Base-by-base conservation (phyloP, 64 coral and sea anemone genomes). In the Stichodactyla mertensii region DNA sequence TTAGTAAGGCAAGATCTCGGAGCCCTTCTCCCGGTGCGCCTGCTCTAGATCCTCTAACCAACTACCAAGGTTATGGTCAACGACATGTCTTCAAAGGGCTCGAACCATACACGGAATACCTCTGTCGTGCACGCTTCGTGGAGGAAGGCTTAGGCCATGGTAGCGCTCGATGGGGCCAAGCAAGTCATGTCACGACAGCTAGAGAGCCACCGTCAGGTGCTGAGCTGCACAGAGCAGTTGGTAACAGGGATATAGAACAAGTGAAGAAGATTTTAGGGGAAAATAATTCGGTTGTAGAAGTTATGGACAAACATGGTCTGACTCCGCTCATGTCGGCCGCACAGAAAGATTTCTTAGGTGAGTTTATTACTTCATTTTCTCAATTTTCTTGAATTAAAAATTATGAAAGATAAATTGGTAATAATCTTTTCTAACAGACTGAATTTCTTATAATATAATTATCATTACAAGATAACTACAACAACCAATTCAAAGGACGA, bases 171-270 rank as follows among this genome's bases (percentile, higher is more conserved):
- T 96, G 94, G 94, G 79, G 91, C 64, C 80, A 83, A 14, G 85
- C 94, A 1, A 87, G 79, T 4, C 71, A 58, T 71, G 81, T 96
- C 4, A 80, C 4, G 7, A 96, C 94, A 20, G 88, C 94, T 7
- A 96, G 90, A 57, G 94, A 96, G 6, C 94, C 94, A 13, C 94
- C 94, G 10, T 96, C 94, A 7, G 94, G 94, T 54, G 94, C 94
- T 2, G 94, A 96, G 54, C 61, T 96, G 11, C 94, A 96, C 14
- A 92, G 85, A 67, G 94, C 94, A 16, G 94, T 96, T 7, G 79
- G 55, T 4, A 96, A 85, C 57, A 78, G 89, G 66, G 91, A 96
- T 18, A 88, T 96, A 15, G 91, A 88, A 9, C 91, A 92, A 80
- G 91, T 92, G 57, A 92, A 91, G 20, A 85, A 54, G 28, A 93